phyloP scores from a whole-genome alignment of 2,888 invertebrate species.

The Lasius fuliginosus region DNA sequence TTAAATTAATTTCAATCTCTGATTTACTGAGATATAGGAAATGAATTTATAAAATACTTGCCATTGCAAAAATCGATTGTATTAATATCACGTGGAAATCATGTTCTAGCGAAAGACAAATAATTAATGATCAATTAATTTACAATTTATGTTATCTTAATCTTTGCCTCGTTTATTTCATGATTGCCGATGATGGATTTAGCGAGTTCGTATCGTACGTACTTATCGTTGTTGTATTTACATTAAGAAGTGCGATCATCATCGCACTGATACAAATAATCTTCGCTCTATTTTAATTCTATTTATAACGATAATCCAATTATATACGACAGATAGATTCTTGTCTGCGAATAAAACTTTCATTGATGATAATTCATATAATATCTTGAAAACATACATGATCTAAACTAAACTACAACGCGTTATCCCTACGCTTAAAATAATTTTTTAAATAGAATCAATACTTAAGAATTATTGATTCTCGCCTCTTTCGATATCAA shows the following conservation, averaged over 20 bases:
- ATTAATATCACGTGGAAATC: background rate
- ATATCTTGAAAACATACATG: background rate
- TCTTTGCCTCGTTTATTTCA: background rate
- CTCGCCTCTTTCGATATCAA: background rate
- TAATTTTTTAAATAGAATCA: background rate
- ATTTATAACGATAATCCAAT: constrained; percentile 31
- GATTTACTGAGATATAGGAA: background rate
- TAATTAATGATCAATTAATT: constrained; percentile 5
- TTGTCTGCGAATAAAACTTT: constrained; percentile 1
- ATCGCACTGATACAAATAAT: constrained; percentile 38
- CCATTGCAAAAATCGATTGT: background rate
- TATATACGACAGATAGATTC: background rate
- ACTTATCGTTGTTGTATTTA: background rate
- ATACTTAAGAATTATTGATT: background rate
- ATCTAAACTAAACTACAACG: background rate
- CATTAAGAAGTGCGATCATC: constrained; percentile 10
- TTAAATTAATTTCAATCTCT: background rate
- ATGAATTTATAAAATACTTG: background rate
- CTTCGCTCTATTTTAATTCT: constrained; percentile 3
- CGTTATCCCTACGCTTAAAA: background rate
- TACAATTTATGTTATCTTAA: constrained; percentile 9
- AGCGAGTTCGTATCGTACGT: background rate
- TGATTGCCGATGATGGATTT: background rate
- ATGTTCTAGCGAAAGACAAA: background rate
- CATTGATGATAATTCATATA: background rate